These are phyloP conservation scores for Podiceps cristatus DNA, from an alignment of 2,113 vertebrate species.

Conservation along the genomic window DNA sequence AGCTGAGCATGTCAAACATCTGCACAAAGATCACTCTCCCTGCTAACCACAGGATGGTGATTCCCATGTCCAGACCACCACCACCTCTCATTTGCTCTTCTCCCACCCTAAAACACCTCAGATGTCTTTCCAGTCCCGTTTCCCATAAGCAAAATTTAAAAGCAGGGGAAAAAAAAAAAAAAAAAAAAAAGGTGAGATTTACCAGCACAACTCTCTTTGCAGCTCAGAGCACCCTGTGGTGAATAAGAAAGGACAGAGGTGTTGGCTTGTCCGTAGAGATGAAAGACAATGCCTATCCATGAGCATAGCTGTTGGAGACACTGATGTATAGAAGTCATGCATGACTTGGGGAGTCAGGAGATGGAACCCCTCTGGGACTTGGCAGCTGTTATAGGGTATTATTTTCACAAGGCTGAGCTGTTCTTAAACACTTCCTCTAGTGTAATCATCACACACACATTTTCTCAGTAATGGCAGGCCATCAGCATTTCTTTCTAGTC, in stretches of 20 bases:
- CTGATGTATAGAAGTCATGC: background rate
- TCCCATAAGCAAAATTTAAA: background rate
- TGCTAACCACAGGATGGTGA: background rate
- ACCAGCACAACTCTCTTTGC: background rate
- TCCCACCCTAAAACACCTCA: background rate
- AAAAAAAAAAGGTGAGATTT: background rate
- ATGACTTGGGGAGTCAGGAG: background rate
- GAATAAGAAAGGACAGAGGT: background rate
- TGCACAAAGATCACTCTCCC: background rate
- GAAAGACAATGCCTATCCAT: background rate
- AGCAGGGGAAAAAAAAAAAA: background rate
- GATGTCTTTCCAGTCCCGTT: background rate
- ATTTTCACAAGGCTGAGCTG: slow-evolving; percentile 25
- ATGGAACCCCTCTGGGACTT: background rate
- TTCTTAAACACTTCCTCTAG: background rate
- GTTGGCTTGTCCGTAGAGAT: background rate
- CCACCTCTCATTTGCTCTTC: background rate
- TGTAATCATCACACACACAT: background rate
- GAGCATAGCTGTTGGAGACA: background rate
- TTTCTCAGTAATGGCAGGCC: background rate
- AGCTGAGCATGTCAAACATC: background rate
- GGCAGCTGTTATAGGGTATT: background rate
- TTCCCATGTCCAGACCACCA: background rate
- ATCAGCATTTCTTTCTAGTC: background rate
- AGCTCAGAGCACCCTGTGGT: background rate